Base-by-base conservation (phyloP, 2,888 invertebrate species). In the Nemotelus nigrinus region DNA sequence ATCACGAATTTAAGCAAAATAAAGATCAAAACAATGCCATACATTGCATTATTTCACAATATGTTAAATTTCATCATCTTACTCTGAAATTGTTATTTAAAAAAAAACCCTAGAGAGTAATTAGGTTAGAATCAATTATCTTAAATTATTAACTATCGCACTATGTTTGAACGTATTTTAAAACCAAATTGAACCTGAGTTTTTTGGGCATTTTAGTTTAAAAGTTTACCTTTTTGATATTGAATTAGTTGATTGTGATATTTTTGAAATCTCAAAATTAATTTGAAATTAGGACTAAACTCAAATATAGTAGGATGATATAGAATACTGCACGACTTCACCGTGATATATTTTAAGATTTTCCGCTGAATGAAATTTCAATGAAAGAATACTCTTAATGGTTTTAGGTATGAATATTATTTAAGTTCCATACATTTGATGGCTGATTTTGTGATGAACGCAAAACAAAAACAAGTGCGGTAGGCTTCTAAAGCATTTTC, bases 281-380 rank as follows among this genome's bases (percentile, higher is more conserved):
- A 25, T 25, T 25, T 25, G 25, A 25, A 25, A 25, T 25, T 25
- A 25, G 25, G 25, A 25, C 25, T 25, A 25, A 25, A 25, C 25
- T 25, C 25, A 25, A 25, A 25, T 25, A 25, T 25, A 25, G 25
- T 25, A 25, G 25, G 25, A 25, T 25, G 25, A 25, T 25, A 25
- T 25, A 25, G 25, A 25, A 25, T 25, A 50, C 39, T 68, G 68
- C 50, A 68, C 47, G 68, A 68, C 68, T 68, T 68, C 68, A 68
- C 68, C 68, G 68, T 68, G 68, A 68, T 50, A 53, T 50, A 50
- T 6, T 68, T 68, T 50, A 68, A 6, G 41, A 47, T 50, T 47
- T 47, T 50, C 25, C 25, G 58, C 39, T 5, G 63, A 25, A 25
- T 25, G 25, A 25, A 25, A 25, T 25, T 25, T 25, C 25, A 25